Conservation (phyloP, 2,888 invertebrate genomes). For the Adineta ricciae region DNA sequence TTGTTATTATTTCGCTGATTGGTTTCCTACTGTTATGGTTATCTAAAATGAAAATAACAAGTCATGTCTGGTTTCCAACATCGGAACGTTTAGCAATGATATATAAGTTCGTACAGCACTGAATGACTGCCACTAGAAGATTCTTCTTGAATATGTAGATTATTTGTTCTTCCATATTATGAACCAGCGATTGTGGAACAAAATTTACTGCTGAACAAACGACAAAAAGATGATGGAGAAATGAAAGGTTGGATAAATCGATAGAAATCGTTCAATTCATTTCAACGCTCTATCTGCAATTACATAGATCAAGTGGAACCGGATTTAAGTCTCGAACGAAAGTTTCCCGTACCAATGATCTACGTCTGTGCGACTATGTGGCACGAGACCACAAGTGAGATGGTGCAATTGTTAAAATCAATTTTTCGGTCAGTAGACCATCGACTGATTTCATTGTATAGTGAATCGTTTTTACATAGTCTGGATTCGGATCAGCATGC, state of each 20-base stretch:
- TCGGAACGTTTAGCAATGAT: slow-evolving; percentile 27
- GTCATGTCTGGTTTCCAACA: slow-evolving; percentile 33
- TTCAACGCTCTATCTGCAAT: too few relatives aligned
- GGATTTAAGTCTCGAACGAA: not conserved
- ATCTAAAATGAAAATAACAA: slow-evolving; percentile 29
- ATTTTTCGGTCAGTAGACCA: slow-evolving; percentile 9
- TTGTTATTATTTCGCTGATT: slow-evolving; percentile 7
- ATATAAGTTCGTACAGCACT: not conserved
- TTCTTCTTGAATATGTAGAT: not conserved
- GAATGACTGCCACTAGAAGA: too few relatives aligned
- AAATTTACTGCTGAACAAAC: slow-evolving; percentile 28
- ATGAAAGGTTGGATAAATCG: not conserved
- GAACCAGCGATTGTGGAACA: slow-evolving; percentile 30
- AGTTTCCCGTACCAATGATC: slow-evolving; percentile 54
- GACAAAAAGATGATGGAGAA: slow-evolving; percentile 25
- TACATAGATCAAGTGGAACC: not conserved
- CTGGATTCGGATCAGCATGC: slow-evolving; percentile 33
- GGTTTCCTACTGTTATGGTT: slow-evolving; percentile 28
- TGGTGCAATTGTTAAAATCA: slow-evolving; percentile 80
- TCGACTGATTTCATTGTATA: too few relatives aligned
- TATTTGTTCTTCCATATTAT: slow-evolving; percentile 30
- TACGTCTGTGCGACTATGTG: slow-evolving; percentile 98
- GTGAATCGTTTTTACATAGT: not conserved
- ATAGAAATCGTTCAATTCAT: too few relatives aligned
- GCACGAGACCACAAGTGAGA: slow-evolving; percentile 94